Percentiles rank a stretch among this genome's conserved stretches.
phyloP scores from a whole-genome alignment of 2,113 vertebrate genomes.

The Coregonus clupeaformis region DNA sequence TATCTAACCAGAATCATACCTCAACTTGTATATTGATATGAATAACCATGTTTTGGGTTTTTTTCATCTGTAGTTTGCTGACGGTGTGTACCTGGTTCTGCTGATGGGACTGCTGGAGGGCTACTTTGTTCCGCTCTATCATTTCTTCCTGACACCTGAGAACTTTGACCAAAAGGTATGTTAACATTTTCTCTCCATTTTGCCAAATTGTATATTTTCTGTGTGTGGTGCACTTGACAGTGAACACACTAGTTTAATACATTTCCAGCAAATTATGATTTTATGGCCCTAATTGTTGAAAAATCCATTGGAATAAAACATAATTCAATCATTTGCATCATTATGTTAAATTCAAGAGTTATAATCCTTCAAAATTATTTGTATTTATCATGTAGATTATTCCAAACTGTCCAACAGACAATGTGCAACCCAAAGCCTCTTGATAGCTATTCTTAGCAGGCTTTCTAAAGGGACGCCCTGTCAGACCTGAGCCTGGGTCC shows the following conservation, averaged over 20 bases:
- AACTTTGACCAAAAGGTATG: slow-evolving; percentile 97
- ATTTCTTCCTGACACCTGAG: slow-evolving; percentile 97
- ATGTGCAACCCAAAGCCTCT: slow-evolving; percentile 69
- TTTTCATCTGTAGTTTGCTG: slow-evolving; percentile 85
- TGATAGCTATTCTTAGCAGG: slow-evolving; percentile 64
- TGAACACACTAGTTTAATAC: background rate
- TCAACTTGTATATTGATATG: background rate
- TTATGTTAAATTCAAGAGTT: slow-evolving; percentile 16
- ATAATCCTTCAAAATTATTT: slow-evolving; percentile 39
- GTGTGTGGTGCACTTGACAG: background rate
- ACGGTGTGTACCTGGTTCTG: slow-evolving; percentile 94
- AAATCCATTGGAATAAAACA: background rate
- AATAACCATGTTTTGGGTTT: background rate
- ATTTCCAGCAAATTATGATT: too few relatives aligned
- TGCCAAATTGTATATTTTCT: background rate
- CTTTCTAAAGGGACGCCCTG: slow-evolving; percentile 60
- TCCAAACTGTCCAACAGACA: background rate
- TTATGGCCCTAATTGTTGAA: too few relatives aligned
- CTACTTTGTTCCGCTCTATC: slow-evolving; percentile 95
- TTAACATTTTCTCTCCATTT: background rate
- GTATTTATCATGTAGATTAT: slow-evolving; percentile 15
- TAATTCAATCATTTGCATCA: background rate
- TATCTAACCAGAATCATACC: background rate
- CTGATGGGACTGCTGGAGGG: slow-evolving; percentile 96
- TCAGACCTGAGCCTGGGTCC: slow-evolving; percentile 67